Evolutionary conservation across 1,140 invertebrate species (phyloP).

Genomic region (Leucophenga varia): DNA sequence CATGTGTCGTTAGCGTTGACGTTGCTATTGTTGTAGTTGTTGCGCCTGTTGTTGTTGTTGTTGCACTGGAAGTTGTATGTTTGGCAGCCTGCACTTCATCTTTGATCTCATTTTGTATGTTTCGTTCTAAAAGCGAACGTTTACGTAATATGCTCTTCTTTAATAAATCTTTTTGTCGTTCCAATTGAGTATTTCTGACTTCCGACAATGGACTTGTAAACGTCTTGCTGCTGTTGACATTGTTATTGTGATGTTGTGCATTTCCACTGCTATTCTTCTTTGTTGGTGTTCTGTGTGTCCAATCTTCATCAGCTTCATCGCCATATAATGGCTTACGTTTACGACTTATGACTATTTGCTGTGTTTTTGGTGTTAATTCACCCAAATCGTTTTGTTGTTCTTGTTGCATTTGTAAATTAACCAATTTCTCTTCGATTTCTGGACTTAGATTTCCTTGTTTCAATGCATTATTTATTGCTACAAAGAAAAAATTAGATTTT

Average conservation of each 20-base stretch:
- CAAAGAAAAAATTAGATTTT: neutral
- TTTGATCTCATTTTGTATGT: slow-evolving; percentile 85
- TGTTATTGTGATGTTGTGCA: slow-evolving; percentile 16
- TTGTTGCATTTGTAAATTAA: slow-evolving; percentile 84
- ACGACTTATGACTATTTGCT: slow-evolving; percentile 21
- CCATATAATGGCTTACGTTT: slow-evolving; percentile 27
- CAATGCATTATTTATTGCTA: slow-evolving; percentile 79
- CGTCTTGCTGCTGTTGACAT: slow-evolving; percentile 6
- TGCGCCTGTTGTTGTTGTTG: too few relatives aligned
- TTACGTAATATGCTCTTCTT: slow-evolving; percentile 94
- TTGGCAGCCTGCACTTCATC: slow-evolving; percentile 67
- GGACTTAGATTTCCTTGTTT: slow-evolving; percentile 87
- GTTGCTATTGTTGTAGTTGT: too few relatives aligned
- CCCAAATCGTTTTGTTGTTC: slow-evolving; percentile 73
- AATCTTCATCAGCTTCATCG: slow-evolving; percentile 22
- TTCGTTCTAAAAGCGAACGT: slow-evolving; percentile 84
- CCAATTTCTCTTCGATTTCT: slow-evolving; percentile 88
- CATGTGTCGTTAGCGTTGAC: too few relatives aligned
- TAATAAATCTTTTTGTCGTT: slow-evolving; percentile 80
- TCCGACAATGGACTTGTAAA: slow-evolving; percentile 22
- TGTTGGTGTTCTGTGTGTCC: slow-evolving; percentile 28
- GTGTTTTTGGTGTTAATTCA: slow-evolving; percentile 31
- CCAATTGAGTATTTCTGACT: slow-evolving; percentile 29
- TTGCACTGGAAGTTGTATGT: slow-evolving; percentile 9
- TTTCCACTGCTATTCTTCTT: too few relatives aligned